phyloP scores from a whole-genome alignment of 1,140 invertebrate genomes.

The Euborellia annulipes region DNA sequence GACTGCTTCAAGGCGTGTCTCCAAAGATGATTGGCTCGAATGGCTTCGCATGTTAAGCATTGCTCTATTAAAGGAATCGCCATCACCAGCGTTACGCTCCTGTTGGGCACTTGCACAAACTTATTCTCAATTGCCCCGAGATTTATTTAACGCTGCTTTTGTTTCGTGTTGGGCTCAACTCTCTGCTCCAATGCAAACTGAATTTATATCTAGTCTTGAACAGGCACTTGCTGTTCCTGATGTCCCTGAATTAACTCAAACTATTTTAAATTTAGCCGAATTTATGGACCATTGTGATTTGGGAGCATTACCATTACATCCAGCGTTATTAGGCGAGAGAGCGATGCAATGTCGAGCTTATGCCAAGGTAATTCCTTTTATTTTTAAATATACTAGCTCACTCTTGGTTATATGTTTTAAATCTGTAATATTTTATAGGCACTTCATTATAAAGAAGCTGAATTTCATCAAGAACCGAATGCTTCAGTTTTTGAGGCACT shows the following conservation, averaged over 20 bases:
- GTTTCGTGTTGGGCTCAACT: slow-evolving; percentile 98
- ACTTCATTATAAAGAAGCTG: slow-evolving; percentile 95
- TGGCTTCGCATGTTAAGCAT: slow-evolving; percentile 86
- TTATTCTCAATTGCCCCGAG: slow-evolving; percentile 82
- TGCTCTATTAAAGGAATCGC: slow-evolving; percentile 87
- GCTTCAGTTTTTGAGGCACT: slow-evolving; percentile 80
- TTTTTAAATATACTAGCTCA: too few relatives aligned
- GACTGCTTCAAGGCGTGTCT: slow-evolving; percentile 76
- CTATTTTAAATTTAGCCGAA: slow-evolving; percentile 92
- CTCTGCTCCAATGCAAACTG: slow-evolving; percentile 59
- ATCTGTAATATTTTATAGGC: slow-evolving; percentile 67
- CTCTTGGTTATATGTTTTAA: slow-evolving; percentile 34
- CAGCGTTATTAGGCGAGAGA: slow-evolving; percentile 42
- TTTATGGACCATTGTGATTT: slow-evolving; percentile 99
- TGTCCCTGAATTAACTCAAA: slow-evolving; percentile 93
- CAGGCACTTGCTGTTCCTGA: slow-evolving; percentile 85
- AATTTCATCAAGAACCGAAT: slow-evolving; percentile 61
- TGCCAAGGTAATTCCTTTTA: slow-evolving; percentile 31
- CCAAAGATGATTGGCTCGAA: slow-evolving; percentile 97
- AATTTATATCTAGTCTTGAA: slow-evolving; percentile 74
- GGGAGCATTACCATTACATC: slow-evolving; percentile 26
- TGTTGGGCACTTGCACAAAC: slow-evolving; percentile 86
- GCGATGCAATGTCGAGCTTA: slow-evolving; percentile 75
- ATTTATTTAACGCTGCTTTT: slow-evolving; percentile 97
- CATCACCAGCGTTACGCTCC: slow-evolving; percentile 79